Conservation (phyloP, 2,888 invertebrate species). For the Scaptomyza polygonia region DNA sequence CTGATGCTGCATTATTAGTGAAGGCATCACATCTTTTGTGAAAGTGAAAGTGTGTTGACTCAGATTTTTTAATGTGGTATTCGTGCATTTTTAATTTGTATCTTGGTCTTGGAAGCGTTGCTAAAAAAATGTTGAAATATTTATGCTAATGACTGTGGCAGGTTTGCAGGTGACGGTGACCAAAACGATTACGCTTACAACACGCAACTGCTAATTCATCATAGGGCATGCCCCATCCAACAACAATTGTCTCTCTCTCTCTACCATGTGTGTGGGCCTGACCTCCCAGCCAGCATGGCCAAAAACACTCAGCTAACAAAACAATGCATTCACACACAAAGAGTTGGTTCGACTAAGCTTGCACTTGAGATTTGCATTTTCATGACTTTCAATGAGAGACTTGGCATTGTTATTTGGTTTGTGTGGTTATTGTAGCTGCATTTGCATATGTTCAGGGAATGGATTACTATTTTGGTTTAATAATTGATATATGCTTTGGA, state of each 20-base stretch:
- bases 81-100: constrained; percentile 75
- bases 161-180: constrained; percentile 25
- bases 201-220: constrained; percentile 30
- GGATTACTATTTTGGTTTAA: not conserved
- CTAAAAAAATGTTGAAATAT: too few relatives aligned
- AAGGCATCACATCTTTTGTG: constrained; percentile 34
- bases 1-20: constrained; percentile 61
- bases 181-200: constrained; percentile 38
- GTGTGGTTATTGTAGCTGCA: not conserved
- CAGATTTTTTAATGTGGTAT: constrained; percentile 30
- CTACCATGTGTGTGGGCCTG: constrained; percentile 4
- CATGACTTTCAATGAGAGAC: not conserved
- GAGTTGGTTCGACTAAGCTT: constrained; percentile 22
- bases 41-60: constrained; percentile 71
- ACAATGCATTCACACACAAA: constrained; percentile 1
- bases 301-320: not conserved
- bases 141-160: constrained; percentile 47
- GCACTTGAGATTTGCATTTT: constrained; percentile 22
- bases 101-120: constrained; percentile 37
- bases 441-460: not conserved
- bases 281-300: constrained; percentile 1
- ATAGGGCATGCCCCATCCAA: constrained; percentile 2
- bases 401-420: not conserved
- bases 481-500: not conserved
- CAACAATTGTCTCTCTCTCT: not conserved